These are phyloP conservation scores for Elachura formosa DNA, from an alignment of 2,113 vertebrate species.

Conservation along the genomic window DNA sequence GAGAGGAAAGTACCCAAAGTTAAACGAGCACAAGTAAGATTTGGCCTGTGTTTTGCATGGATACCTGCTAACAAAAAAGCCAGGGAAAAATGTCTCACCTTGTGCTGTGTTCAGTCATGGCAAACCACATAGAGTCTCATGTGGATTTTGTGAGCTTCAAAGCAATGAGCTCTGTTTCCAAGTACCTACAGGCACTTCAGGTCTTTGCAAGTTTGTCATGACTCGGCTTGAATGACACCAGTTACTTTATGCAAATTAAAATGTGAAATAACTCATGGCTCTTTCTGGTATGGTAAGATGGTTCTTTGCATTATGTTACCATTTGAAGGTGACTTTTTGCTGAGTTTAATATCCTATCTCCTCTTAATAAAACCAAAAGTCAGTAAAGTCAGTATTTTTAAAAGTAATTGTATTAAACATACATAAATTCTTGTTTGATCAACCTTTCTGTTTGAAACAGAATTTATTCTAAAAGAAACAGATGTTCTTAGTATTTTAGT, in stretches of 20 bases:
- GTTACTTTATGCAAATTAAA: neutral
- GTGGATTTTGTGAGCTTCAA: neutral
- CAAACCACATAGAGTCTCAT: rapidly evolving
- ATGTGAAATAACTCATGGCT: neutral
- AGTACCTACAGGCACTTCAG: neutral
- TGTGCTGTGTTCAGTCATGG: neutral
- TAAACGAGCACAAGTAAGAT: neutral
- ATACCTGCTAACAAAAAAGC: neutral
- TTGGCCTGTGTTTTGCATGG: neutral
- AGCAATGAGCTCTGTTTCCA: neutral
- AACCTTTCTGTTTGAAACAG: neutral
- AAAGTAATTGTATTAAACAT: neutral
- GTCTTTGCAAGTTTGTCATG: neutral
- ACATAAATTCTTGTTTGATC: neutral
- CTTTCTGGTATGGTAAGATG: neutral
- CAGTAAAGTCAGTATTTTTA: neutral
- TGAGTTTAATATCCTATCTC: neutral
- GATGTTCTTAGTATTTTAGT: neutral
- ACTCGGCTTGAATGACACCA: neutral
- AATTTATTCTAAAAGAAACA: neutral
- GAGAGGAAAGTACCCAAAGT: neutral
- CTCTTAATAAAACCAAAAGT: neutral
- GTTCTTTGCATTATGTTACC: neutral
- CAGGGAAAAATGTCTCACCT: rapidly evolving
- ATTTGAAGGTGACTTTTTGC: neutral